Percentiles rank a stretch among this genome's conserved stretches.
Evolutionary conservation across 2,113 vertebrate genomes (phyloP).

Genomic region (Protomyctophum bolini): DNA sequence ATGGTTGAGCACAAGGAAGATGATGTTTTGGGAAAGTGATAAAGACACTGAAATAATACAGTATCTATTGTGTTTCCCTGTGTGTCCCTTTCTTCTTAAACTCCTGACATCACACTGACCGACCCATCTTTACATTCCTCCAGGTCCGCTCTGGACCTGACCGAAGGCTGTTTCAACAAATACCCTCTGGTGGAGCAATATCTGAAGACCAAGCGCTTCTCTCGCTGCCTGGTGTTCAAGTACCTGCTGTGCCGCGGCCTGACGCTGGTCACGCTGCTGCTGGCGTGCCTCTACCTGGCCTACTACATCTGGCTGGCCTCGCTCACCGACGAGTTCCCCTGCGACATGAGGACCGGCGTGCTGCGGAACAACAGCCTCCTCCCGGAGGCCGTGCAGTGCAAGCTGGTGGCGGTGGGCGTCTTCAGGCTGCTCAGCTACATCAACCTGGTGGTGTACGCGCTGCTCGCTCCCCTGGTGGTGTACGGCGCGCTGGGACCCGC

Average conservation of each 20-base stretch:
- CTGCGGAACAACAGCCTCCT: constrained; percentile 84
- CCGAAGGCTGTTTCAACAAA: constrained; percentile 89
- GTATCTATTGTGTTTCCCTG: too few relatives aligned
- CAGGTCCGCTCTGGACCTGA: constrained; percentile 84
- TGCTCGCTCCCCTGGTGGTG: constrained; percentile 82
- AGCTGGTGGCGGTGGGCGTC: constrained; percentile 90
- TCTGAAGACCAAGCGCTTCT: constrained; percentile 88
- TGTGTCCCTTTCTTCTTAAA: too few relatives aligned
- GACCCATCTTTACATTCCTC: constrained; percentile 5
- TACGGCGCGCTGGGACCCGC: constrained; percentile 83
- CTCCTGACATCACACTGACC: too few relatives aligned
- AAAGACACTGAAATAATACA: too few relatives aligned
- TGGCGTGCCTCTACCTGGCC: constrained; percentile 85
- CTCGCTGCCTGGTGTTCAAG: constrained; percentile 80
- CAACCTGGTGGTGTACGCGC: constrained; percentile 85
- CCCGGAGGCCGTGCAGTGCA: constrained; percentile 87
- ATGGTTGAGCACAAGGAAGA: too few relatives aligned
- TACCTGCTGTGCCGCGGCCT: constrained; percentile 86
- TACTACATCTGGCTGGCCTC: constrained; percentile 92
- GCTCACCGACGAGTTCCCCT: constrained; percentile 89
- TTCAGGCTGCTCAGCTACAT: constrained; percentile 92
- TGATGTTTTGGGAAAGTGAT: too few relatives aligned
- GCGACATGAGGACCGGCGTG: constrained; percentile 87
- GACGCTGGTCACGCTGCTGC: constrained; percentile 82
- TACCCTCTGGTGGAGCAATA: constrained; percentile 96